These are phyloP conservation scores for Chrysolina americana DNA, from an alignment of 2,888 invertebrate genomes.

Conservation along the genomic window DNA sequence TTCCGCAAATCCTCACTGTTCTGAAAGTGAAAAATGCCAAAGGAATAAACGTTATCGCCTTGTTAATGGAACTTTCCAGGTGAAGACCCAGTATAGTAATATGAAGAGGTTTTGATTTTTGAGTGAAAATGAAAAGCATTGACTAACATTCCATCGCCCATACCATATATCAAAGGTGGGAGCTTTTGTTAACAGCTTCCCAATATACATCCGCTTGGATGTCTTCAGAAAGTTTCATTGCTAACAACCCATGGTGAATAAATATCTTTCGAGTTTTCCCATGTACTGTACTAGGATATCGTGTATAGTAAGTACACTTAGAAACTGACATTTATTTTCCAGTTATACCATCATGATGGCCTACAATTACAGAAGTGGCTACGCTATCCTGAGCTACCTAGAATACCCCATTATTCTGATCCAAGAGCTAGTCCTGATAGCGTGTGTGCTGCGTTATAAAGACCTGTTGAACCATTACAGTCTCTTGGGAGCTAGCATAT, in stretches of 20 bases:
- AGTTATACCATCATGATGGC: conserved; percentile 87
- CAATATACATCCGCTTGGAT: too few relatives aligned
- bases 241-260: too few relatives aligned
- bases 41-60: conserved; percentile 78
- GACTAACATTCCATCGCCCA: too few relatives aligned
- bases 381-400: conserved; percentile 83
- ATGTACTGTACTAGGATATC: too few relatives aligned
- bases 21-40: conserved; percentile 76
- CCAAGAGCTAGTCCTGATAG: conserved; percentile 83
- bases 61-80: conserved; percentile 81
- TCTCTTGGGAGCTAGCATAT: conserved; percentile 67
- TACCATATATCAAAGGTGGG: too few relatives aligned
- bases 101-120: conserved; percentile 8
- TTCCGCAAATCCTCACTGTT: conserved; percentile 85
- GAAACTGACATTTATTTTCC: conserved; percentile 63
- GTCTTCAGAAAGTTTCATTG: too few relatives aligned
- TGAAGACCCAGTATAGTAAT: conserved; percentile 61
- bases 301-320: too few relatives aligned
- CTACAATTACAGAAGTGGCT: conserved; percentile 84
- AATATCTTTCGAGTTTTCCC: too few relatives aligned
- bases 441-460: conserved; percentile 80
- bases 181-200: too few relatives aligned
- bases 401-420: conserved; percentile 87
- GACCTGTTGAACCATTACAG: conserved; percentile 70
- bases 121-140: too few relatives aligned